A percentile compares a stretch with the other conserved stretches of the same genome.
These are phyloP conservation scores for Prionchulus punctatus DNA, from an alignment of 2,888 invertebrate genomes.

Conservation along the genomic window DNA sequence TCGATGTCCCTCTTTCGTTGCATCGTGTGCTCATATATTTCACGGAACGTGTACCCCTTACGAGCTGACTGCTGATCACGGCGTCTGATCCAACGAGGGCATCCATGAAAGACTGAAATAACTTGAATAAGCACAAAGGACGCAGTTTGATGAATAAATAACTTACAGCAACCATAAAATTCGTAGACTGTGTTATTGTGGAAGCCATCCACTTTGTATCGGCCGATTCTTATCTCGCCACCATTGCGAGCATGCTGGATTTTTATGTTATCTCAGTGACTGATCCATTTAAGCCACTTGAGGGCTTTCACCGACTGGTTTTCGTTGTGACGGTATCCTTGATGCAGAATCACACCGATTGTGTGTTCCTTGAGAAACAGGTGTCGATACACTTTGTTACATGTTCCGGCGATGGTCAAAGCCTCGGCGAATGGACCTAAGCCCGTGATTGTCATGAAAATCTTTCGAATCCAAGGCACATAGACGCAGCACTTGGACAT, in stretches of 20 bases:
- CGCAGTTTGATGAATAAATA: too few species aligned
- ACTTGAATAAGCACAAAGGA: too few species aligned
- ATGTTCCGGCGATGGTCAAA: slow-evolving; percentile 16
- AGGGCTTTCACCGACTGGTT: slow-evolving; percentile 11
- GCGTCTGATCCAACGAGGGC: too few species aligned
- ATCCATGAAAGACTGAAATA: too few species aligned
- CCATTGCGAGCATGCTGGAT: slow-evolving; percentile 10
- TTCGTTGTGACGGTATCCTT: slow-evolving; percentile 12
- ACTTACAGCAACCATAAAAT: slow-evolving; percentile 17
- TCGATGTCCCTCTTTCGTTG: too few species aligned
- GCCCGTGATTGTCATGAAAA: neutral
- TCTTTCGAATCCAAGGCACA: slow-evolving; percentile 12
- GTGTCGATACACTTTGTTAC: slow-evolving; percentile 12
- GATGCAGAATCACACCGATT: slow-evolving; percentile 14
- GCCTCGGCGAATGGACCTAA: slow-evolving; percentile 13
- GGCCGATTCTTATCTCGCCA: slow-evolving; percentile 14
- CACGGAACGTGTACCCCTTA: too few species aligned
- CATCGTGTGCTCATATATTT: too few species aligned
- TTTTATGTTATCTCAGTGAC: neutral
- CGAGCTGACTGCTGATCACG: too few species aligned
- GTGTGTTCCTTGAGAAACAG: slow-evolving; percentile 10
- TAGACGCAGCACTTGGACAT: slow-evolving; percentile 14
- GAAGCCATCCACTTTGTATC: slow-evolving; percentile 15
- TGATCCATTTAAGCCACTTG: slow-evolving; percentile 15
- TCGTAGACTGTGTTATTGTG: slow-evolving; percentile 13